Evolutionary conservation across 2,888 invertebrate genomes (phyloP).

Genomic region (Tenthredo notha): DNA sequence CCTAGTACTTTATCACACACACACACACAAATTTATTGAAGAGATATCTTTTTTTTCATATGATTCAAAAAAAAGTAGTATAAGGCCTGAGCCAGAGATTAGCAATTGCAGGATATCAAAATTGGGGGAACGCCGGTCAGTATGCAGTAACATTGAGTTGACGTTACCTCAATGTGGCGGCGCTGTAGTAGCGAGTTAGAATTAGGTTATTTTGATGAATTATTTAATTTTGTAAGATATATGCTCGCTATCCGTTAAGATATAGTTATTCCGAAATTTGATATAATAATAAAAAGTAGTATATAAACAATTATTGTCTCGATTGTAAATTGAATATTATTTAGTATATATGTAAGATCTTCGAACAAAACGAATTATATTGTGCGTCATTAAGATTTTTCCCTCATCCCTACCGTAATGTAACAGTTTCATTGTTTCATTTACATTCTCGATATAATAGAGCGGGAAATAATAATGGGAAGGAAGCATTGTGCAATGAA

Average conservation of each 20-base stretch:
- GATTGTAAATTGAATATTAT: not conserved
- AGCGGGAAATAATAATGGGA: not conserved
- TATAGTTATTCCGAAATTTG: not conserved
- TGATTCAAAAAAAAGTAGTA: not conserved
- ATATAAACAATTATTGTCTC: not conserved
- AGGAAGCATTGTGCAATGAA: not conserved
- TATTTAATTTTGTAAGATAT: too few relatives aligned
- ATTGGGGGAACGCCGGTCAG: too few relatives aligned
- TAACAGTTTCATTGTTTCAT: not conserved
- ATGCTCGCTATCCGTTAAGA: too few relatives aligned
- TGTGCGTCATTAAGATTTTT: too few relatives aligned
- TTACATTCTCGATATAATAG: not conserved
- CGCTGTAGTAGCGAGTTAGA: too few relatives aligned
- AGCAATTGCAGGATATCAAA: not conserved
- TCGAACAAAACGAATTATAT: not conserved
- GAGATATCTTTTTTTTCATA: not conserved
- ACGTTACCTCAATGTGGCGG: too few relatives aligned
- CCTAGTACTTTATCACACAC: not conserved
- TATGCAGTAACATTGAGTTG: too few relatives aligned
- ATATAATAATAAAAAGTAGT: not conserved
- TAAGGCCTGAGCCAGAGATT: not conserved
- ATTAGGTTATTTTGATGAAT: too few relatives aligned
- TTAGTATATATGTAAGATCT: not conserved
- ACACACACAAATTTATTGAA: not conserved
- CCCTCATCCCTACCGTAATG: not conserved